Conservation (phyloP, 2,888 invertebrate genomes). For the Drosophila trichaetosa region DNA sequence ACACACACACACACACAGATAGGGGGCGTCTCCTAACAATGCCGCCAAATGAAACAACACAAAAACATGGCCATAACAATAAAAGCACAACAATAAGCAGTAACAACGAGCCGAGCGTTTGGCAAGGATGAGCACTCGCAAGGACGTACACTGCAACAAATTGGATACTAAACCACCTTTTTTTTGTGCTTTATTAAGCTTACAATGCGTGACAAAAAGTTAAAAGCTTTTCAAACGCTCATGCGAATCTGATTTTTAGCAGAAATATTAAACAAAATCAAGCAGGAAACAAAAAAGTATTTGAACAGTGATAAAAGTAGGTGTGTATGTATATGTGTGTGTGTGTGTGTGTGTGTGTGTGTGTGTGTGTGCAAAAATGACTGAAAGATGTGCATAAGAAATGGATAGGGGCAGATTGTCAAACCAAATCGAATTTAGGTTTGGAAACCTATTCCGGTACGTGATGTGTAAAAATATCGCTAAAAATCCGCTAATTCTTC, state of each 20-base stretch:
- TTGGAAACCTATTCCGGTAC: rapidly evolving
- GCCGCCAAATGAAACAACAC: conserved; percentile 76
- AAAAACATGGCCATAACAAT: conserved; percentile 77
- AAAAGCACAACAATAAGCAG: conserved; percentile 79
- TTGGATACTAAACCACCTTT: background rate
- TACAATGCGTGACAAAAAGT: background rate
- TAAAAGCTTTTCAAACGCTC: background rate
- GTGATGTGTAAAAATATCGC: background rate
- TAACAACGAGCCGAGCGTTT: conserved; percentile 64
- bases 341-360: background rate
- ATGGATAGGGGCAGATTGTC: background rate
- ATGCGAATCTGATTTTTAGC: background rate
- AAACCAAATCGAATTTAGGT: rapidly evolving
- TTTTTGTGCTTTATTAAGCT: background rate
- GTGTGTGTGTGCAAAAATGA: background rate
- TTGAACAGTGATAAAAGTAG: background rate
- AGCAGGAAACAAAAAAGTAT: background rate
- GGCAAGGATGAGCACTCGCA: conserved; percentile 43
- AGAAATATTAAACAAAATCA: background rate
- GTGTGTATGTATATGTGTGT: background rate
- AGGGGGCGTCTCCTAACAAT: conserved; percentile 54
- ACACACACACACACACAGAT: conserved; percentile 1
- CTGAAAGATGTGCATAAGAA: background rate
- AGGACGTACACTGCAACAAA: conserved; percentile 36
- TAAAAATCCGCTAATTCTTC: no score